phyloP scores from a whole-genome alignment of 2,797 vertebrate genomes.

The Pampus argenteus region DNA sequence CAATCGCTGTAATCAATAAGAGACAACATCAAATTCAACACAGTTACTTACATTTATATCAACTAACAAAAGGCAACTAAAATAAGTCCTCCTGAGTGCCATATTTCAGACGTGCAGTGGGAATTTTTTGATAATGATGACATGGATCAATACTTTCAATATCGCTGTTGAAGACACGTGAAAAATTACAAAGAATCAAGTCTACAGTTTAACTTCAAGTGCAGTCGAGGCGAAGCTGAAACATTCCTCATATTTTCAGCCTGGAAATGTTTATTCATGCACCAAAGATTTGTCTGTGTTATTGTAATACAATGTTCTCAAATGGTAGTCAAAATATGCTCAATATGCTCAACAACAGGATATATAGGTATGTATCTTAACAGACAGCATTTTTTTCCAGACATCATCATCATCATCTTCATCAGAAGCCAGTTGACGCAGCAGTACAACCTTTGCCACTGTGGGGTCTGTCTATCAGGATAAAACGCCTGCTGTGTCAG shows the following conservation, averaged over 20 bases:
- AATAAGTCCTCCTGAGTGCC: too few relatives aligned
- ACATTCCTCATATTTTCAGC: neutral
- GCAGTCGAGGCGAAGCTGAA: too few relatives aligned
- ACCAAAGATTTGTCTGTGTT: neutral
- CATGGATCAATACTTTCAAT: too few relatives aligned
- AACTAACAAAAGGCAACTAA: too few relatives aligned
- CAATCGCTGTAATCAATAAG: too few relatives aligned
- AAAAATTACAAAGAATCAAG: neutral
- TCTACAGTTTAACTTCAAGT: neutral
- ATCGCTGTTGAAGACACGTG: too few relatives aligned
- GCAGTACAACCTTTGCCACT: slow-evolving; percentile 19
- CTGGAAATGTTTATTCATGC: too few relatives aligned
- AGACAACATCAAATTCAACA: too few relatives aligned
- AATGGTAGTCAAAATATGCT: slow-evolving; percentile 26
- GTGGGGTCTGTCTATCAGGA: slow-evolving; percentile 4
- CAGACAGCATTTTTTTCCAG: neutral
- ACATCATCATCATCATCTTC: neutral
- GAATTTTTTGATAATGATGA: too few relatives aligned
- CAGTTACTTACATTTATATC: too few relatives aligned
- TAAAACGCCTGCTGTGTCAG: slow-evolving; percentile 19
- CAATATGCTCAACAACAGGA: neutral
- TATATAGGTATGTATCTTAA: neutral
- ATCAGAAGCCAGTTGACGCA: slow-evolving; percentile 21
- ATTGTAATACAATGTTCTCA: neutral
- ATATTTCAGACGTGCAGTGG: too few relatives aligned